Percentiles rank a stretch among this genome's conserved stretches.
phyloP scores from a whole-genome alignment of 1,140 invertebrate genomes.

The Drosophila pallidifrons region DNA sequence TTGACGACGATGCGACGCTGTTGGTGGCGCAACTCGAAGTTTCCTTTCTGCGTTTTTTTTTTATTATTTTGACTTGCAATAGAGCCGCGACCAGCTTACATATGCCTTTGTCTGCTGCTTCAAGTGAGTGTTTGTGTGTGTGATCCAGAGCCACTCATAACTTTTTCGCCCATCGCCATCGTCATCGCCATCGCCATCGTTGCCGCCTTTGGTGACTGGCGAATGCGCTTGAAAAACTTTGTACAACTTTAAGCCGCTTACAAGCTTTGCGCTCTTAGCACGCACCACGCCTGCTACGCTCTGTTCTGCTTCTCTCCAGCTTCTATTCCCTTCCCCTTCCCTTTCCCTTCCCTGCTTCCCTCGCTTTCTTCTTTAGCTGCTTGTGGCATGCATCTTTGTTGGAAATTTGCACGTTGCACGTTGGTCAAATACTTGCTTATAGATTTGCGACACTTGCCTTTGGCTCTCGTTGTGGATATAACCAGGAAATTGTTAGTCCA shows the following conservation, averaged over 20 bases:
- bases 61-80: conserved; percentile 32
- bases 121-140: conserved; percentile 26
- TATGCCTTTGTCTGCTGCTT: conserved; percentile 26
- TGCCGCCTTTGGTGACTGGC: conserved; percentile 78
- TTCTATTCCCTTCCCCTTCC: background rate
- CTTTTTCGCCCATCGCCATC: conserved; percentile 59
- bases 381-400: conserved; percentile 25
- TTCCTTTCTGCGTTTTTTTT: background rate
- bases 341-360: background rate
- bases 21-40: conserved; percentile 13
- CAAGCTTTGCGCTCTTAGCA: conserved; percentile 79
- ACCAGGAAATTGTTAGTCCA: background rate
- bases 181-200: conserved; percentile 29
- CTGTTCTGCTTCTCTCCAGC: no score
- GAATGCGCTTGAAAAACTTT: conserved; percentile 83
- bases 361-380: conserved; percentile 2
- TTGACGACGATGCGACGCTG: conserved; percentile 31
- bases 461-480: background rate
- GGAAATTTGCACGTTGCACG: conserved; percentile 24
- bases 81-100: conserved; percentile 45
- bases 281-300: conserved; percentile 38
- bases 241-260: conserved; percentile 83
- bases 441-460: conserved; percentile 45
- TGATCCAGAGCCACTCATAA: conserved; percentile 72
- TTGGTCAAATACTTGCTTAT: conserved; percentile 40